These are phyloP conservation scores for Microtus oregoni DNA, from an alignment of 2,113 vertebrate genomes.

Conservation along the genomic window DNA sequence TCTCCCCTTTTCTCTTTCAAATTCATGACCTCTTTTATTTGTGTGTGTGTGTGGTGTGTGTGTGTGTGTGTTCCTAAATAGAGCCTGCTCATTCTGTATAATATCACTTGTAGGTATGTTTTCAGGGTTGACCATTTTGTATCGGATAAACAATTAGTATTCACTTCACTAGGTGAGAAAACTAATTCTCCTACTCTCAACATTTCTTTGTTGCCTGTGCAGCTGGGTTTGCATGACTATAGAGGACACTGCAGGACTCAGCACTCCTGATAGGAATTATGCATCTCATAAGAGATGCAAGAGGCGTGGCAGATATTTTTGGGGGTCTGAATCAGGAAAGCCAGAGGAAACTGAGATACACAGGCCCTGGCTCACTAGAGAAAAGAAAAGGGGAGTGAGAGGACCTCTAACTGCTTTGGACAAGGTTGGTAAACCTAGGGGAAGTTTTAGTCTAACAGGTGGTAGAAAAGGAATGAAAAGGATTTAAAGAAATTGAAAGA, in stretches of 20 bases:
- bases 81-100: neutral
- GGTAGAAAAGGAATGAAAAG: neutral
- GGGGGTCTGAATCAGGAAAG: neutral
- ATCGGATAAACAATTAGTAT: neutral
- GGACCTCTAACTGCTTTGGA: neutral
- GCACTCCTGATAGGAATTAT: neutral
- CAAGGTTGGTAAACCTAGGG: no score
- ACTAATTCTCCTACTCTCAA: neutral
- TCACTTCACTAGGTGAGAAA: neutral
- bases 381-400: neutral
- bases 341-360: fast-evolving
- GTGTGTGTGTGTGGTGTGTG: neutral
- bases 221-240: no score
- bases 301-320: neutral
- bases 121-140: neutral
- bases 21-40: neutral
- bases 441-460: no score
- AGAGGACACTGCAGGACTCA: fast-evolving
- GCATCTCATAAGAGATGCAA: fast-evolving
- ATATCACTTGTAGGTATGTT: neutral
- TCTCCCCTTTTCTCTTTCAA: neutral
- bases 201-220: neutral
- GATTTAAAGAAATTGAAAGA: constrained; percentile 33
- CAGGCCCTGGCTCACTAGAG: neutral
- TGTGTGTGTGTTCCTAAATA: neutral